These are phyloP conservation scores for Dynastes grantii DNA, from an alignment of 2,888 invertebrate species.

Conservation along the genomic window DNA sequence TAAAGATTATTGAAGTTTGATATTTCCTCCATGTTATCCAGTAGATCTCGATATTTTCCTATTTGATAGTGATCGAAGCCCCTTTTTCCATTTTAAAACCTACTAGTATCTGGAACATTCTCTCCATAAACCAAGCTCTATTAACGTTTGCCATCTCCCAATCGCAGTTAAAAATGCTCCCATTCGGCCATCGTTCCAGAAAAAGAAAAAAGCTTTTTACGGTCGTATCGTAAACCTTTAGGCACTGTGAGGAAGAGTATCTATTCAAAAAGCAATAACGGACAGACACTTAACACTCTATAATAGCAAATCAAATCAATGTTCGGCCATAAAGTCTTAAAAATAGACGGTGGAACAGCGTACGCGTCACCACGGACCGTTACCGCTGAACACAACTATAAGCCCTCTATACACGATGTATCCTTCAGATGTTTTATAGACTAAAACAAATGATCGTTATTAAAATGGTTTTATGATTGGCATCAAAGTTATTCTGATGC, in stretches of 20 bases:
- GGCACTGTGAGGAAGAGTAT: background rate
- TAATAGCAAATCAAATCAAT: conserved; percentile 40
- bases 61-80: too few species aligned
- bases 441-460: conserved; percentile 45
- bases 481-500: conserved; percentile 37
- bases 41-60: too few species aligned
- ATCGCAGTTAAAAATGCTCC: background rate
- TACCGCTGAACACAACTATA: conserved; percentile 10
- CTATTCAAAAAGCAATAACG: conserved; percentile 26
- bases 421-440: conserved; percentile 45
- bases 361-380: background rate
- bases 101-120: too few species aligned
- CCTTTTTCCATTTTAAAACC: too few species aligned
- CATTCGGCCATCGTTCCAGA: background rate
- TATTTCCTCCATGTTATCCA: too few species aligned
- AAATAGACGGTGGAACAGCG: conserved; percentile 12
- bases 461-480: conserved; percentile 41
- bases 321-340: conserved; percentile 34
- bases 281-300: conserved; percentile 35
- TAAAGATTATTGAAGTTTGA: too few species aligned
- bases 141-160: too few species aligned
- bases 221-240: conserved; percentile 28
- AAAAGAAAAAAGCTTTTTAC: conserved; percentile 10
- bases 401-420: conserved; percentile 6
- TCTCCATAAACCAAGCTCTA: too few species aligned